Evolutionary conservation across 2,797 vertebrate genomes (phyloP).

Genomic region (Artibeus jamaicensis): DNA sequence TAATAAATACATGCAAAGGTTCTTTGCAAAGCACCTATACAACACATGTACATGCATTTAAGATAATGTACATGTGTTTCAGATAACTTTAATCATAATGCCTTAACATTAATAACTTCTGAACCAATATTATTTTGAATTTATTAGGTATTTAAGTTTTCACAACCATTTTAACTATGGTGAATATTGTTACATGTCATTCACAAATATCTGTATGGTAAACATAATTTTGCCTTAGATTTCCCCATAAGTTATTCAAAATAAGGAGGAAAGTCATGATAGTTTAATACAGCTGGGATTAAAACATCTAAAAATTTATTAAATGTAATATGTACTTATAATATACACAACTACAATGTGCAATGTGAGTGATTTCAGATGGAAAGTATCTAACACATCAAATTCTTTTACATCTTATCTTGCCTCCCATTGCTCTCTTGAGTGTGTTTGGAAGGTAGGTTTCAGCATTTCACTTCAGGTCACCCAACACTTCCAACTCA

Average conservation of each 20-base stretch:
- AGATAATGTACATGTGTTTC: background rate
- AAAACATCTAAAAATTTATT: background rate
- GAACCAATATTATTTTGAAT: background rate
- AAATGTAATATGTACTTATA: background rate
- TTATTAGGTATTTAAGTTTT: background rate
- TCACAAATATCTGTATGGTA: background rate
- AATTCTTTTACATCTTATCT: background rate
- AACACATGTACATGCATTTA: background rate
- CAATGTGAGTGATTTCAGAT: background rate
- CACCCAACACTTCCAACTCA: background rate
- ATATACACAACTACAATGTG: background rate
- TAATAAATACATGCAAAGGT: background rate
- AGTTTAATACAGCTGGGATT: background rate
- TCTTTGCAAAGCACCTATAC: background rate
- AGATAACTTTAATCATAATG: background rate
- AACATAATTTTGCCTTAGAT: background rate
- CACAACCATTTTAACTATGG: background rate
- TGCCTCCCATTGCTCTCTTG: background rate
- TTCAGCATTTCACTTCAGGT: constrained; percentile 8
- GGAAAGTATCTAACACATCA: background rate
- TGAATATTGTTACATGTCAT: background rate
- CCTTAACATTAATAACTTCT: background rate
- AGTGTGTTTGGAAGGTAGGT: background rate
- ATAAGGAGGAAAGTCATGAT: background rate
- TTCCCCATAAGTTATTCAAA: background rate